Evolutionary conservation across 2,797 vertebrate genomes (phyloP).

Genomic region (Pelobates cultripes): DNA sequence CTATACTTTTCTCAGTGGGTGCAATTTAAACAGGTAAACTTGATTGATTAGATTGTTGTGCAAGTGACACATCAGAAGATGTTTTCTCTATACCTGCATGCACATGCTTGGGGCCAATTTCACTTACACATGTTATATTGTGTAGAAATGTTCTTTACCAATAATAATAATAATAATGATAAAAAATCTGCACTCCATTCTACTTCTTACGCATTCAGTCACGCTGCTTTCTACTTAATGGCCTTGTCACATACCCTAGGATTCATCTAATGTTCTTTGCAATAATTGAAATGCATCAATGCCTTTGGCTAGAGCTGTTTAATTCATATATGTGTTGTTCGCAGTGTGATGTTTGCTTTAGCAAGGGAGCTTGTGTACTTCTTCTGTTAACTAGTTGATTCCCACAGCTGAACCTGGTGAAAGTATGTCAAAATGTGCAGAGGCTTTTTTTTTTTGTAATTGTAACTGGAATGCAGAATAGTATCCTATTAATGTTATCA

Average conservation of each 20-base stretch:
- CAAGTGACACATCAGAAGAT: background rate
- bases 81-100: background rate
- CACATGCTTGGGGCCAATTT: background rate
- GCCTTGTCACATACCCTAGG: conserved; percentile 5
- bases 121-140: background rate
- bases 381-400: background rate
- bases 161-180: conserved; percentile 1
- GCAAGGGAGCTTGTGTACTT: background rate
- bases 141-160: background rate
- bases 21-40: background rate
- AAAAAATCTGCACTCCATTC: background rate
- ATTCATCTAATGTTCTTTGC: conserved; percentile 15
- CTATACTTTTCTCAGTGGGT: background rate
- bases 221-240: conserved; percentile 1
- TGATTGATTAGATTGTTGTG: background rate
- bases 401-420: background rate
- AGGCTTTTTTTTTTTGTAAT: no score
- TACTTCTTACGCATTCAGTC: background rate
- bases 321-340: conserved; percentile 20
- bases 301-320: conserved; percentile 11
- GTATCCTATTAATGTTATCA: no score
- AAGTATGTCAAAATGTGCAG: no score
- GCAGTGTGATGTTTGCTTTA: background rate
- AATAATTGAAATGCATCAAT: conserved; percentile 18
- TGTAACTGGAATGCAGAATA: no score